Conservation (phyloP, 2,113 vertebrate genomes). For the Serinus canaria region DNA sequence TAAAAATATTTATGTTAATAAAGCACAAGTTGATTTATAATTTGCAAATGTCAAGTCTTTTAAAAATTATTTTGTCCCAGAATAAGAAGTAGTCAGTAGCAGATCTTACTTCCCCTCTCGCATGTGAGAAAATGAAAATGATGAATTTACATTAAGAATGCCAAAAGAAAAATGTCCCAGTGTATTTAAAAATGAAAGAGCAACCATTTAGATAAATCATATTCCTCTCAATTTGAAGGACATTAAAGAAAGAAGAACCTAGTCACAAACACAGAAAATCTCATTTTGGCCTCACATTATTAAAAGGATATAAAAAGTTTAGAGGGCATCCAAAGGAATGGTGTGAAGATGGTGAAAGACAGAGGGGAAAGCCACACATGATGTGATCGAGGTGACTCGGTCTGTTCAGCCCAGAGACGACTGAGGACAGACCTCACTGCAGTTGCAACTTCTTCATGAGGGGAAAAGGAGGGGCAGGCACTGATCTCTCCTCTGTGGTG, state of each 20-base stretch:
- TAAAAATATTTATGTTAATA: background rate
- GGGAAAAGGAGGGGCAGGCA: background rate
- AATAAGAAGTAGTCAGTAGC: background rate
- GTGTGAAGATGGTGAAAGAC: background rate
- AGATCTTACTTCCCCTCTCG: background rate
- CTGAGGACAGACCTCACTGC: rapidly evolving
- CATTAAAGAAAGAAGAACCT: background rate
- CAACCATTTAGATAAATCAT: background rate
- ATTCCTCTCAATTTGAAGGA: background rate
- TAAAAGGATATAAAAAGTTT: no score
- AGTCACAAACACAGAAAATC: background rate
- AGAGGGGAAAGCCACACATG: background rate
- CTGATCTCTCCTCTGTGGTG: background rate
- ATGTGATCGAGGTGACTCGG: background rate
- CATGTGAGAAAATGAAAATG: background rate
- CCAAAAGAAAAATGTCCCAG: background rate
- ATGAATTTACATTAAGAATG: background rate
- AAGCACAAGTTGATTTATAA: background rate
- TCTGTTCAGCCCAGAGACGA: background rate
- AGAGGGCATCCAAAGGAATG: background rate
- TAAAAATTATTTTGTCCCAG: background rate
- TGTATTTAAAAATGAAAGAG: background rate
- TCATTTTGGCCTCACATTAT: background rate
- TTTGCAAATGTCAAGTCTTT: background rate
- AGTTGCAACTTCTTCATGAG: background rate